Base-by-base conservation (phyloP, 2,888 invertebrate species). In the Pteria penguin region DNA sequence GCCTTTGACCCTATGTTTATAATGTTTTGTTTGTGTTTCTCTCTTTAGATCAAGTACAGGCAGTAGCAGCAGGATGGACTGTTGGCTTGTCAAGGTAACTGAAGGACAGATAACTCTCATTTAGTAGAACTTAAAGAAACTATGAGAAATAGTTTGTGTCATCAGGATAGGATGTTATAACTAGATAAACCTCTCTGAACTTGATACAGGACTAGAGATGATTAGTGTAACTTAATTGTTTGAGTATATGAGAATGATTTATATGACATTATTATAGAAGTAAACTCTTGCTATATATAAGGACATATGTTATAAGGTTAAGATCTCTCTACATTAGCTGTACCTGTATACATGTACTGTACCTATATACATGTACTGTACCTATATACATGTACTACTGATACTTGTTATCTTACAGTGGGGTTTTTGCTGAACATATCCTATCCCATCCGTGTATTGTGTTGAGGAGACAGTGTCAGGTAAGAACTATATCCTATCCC, bases 361-460 rank as follows among this genome's bases (percentile, higher is more conserved):
- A n/a, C n/a, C n/a, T n/a, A n/a, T n/a, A n/a, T n/a, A 45, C 8
- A 8, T 45, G 18, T 8, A 45, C 18, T 58, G n/a, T n/a, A n/a
- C 18, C 45, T 14, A 14, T 45, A 14, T 45, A 45, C 8, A 8
- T 45, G 18, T 8, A 45, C 18, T 58, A 27, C 5, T 55, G 60
- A 18, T 69, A 67, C 22, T 61, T 8, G 52, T 58, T 58, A n/a
- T 72, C 52, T 72, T 73, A 61, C 66, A 72, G 72, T 61, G 97
- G 97, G 92, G 94, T 97, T 11, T 88, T 89, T 78, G 88, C 89
- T 22, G 91, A 92, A 76, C 89, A 91, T 76, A 74, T 98, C 66
- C 93, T 98, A 71, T 96, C 97, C 88, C 98, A 98, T 93, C 98
- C 98, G 18, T 98, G 97, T 91, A 94, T 97, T 88, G 98, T 98